These are phyloP conservation scores for Thymelicus sylvestris DNA, from an alignment of 2,888 invertebrate species.

Conservation along the genomic window DNA sequence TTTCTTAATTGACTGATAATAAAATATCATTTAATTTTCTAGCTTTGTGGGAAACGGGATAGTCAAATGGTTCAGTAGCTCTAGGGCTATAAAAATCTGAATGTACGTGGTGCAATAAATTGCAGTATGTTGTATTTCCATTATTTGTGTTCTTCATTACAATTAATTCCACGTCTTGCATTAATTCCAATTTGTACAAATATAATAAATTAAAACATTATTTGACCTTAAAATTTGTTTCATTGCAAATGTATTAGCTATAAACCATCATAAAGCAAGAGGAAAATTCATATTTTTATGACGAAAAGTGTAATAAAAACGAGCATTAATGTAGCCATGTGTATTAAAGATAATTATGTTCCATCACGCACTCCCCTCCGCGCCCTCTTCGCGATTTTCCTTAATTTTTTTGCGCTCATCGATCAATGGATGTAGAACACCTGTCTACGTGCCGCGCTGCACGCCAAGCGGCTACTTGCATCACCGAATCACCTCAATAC, in stretches of 20 bases:
- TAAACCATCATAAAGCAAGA: slow-evolving; percentile 10
- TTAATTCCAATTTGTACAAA: neutral
- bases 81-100: no score
- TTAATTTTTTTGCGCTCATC: slow-evolving; percentile 57
- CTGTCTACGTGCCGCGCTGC: slow-evolving; percentile 63
- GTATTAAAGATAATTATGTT: slow-evolving; percentile 47
- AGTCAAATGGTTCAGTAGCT: no score
- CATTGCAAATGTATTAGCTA: slow-evolving; percentile 2
- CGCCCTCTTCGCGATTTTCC: slow-evolving; percentile 52
- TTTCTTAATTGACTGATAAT: no score
- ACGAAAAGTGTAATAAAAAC: slow-evolving; percentile 35
- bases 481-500: slow-evolving; percentile 14
- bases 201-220: neutral
- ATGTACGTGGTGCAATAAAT: no score
- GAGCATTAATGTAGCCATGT: slow-evolving; percentile 46
- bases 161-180: neutral
- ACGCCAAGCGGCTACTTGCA: slow-evolving; percentile 48
- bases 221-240: slow-evolving; percentile 4
- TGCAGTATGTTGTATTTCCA: no score
- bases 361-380: slow-evolving; percentile 52
- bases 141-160: neutral
- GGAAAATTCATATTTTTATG: slow-evolving; percentile 14
- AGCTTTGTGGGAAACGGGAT: no score
- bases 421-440: slow-evolving; percentile 59
- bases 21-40: no score